These are phyloP conservation scores for Steatornis caripensis DNA, from an alignment of 2,113 vertebrate genomes.

Conservation along the genomic window DNA sequence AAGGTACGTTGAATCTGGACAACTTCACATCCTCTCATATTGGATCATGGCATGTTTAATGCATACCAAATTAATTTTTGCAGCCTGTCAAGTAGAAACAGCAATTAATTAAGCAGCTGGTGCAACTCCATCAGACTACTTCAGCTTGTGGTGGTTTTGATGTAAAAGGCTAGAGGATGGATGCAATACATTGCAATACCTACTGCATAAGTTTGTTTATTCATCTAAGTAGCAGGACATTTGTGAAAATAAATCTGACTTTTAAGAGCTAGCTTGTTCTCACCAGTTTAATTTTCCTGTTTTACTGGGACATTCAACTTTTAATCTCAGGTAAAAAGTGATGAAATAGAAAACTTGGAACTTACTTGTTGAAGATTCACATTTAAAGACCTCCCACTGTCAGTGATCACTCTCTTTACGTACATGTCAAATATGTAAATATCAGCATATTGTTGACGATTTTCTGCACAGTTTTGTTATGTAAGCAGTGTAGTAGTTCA, in stretches of 20 bases:
- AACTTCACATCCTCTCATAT: neutral
- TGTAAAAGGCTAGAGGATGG: neutral
- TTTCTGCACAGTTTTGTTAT: neutral
- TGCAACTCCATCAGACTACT: neutral
- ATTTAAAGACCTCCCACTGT: neutral
- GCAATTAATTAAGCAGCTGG: neutral
- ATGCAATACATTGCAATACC: neutral
- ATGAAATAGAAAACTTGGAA: neutral
- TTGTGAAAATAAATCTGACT: neutral
- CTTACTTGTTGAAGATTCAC: neutral
- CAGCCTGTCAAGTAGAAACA: neutral
- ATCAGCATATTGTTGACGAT: neutral
- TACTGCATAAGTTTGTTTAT: neutral
- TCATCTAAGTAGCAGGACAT: neutral
- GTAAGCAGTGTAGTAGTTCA: neutral
- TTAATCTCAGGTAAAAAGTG: neutral
- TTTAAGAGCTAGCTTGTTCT: neutral
- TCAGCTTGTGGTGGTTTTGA: neutral
- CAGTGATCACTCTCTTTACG: neutral
- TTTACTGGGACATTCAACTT: neutral
- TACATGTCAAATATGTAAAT: neutral
- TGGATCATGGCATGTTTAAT: neutral
- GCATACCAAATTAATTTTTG: neutral
- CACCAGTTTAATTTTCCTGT: neutral
- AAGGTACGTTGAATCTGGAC: neutral